phyloP scores from a whole-genome alignment of 2,113 vertebrate species.

The Seriola aureovittata region DNA sequence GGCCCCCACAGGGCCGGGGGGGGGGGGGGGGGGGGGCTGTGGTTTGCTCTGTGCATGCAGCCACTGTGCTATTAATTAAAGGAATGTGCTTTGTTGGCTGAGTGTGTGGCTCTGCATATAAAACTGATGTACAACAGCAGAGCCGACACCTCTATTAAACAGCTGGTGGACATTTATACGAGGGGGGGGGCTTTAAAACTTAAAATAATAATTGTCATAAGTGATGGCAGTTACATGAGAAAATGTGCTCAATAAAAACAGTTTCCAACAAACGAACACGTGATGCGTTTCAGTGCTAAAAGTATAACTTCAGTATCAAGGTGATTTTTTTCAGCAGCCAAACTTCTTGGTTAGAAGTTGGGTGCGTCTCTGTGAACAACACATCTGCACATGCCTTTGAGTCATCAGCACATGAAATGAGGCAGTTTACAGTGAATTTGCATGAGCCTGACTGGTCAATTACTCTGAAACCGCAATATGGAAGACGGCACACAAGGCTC shows the following conservation, averaged over 20 bases:
- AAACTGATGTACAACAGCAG: slow-evolving; percentile 66
- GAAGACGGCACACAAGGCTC: slow-evolving; percentile 38
- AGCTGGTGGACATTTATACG: slow-evolving; percentile 54
- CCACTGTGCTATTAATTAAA: slow-evolving; percentile 81
- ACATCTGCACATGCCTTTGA: slow-evolving; percentile 65
- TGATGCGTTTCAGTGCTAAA: slow-evolving; percentile 8
- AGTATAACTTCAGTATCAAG: slow-evolving; percentile 37
- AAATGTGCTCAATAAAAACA: slow-evolving; percentile 6
- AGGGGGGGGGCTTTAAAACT: slow-evolving; percentile 31
- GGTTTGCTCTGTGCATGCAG: slow-evolving; percentile 72
- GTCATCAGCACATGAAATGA: slow-evolving; percentile 69
- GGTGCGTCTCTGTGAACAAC: slow-evolving; percentile 41
- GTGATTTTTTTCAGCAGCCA: slow-evolving; percentile 13
- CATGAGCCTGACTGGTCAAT: slow-evolving; percentile 52
- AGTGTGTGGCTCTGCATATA: slow-evolving; percentile 74
- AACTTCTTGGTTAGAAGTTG: slow-evolving; percentile 32
- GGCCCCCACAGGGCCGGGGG: slow-evolving; percentile 43
- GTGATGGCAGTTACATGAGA: slow-evolving; percentile 11
- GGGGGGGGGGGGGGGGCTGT: slow-evolving; percentile 30
- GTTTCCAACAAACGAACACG: slow-evolving; percentile 12
- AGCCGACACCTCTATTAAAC: slow-evolving; percentile 72
- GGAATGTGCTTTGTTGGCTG: slow-evolving; percentile 79
- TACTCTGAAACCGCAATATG: slow-evolving; percentile 52
- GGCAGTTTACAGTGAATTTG: slow-evolving; percentile 62
- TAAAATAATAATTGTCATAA: slow-evolving; percentile 56